These are phyloP conservation scores for Peromyscus polionotus DNA, from an alignment of 2,113 vertebrate genomes.

Conservation along the genomic window DNA sequence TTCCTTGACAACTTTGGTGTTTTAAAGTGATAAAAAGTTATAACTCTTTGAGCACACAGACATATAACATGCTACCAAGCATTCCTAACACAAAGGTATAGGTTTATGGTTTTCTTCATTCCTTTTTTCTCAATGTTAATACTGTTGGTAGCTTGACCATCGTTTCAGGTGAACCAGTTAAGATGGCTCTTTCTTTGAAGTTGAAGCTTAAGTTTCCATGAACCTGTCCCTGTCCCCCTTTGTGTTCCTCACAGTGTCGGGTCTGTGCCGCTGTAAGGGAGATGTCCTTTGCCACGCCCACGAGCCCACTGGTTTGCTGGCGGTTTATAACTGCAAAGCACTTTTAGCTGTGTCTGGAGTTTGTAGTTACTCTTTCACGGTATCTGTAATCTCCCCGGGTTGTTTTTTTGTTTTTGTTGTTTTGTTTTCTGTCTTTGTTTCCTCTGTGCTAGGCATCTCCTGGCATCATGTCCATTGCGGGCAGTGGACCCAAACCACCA, in stretches of 20 bases:
- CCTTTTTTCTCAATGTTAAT: slow-evolving; percentile 75
- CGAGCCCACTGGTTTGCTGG: slow-evolving; percentile 67
- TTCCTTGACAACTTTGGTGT: slow-evolving; percentile 69
- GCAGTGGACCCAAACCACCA: slow-evolving; percentile 85
- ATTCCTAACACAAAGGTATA: slow-evolving; percentile 78
- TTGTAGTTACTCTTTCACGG: slow-evolving; percentile 73
- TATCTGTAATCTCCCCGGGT: slow-evolving; percentile 55
- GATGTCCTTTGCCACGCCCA: slow-evolving; percentile 48
- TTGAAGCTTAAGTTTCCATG: slow-evolving; percentile 83
- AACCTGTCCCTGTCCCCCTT: slow-evolving; percentile 70
- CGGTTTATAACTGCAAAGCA: slow-evolving; percentile 52
- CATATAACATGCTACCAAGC: slow-evolving; percentile 78
- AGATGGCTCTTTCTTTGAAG: slow-evolving; percentile 81
- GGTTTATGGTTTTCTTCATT: slow-evolving; percentile 30
- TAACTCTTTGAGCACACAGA: slow-evolving; percentile 64
- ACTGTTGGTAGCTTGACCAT: slow-evolving; percentile 78
- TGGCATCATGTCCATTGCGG: slow-evolving; percentile 83
- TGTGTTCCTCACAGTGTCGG: slow-evolving; percentile 62
- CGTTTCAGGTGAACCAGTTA: slow-evolving; percentile 85
- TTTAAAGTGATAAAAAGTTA: slow-evolving; percentile 77
- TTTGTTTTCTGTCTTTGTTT: slow-evolving; percentile 60
- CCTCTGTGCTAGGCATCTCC: slow-evolving; percentile 80
- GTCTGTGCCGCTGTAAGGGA: slow-evolving; percentile 42
- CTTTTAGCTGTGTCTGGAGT: slow-evolving; percentile 68
- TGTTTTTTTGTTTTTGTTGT: slow-evolving; percentile 38